Evolutionary conservation across 2,113 vertebrate species (phyloP), one percentile per base, ranked within the genome.

Genomic region (Pleuronectes platessa): DNA sequence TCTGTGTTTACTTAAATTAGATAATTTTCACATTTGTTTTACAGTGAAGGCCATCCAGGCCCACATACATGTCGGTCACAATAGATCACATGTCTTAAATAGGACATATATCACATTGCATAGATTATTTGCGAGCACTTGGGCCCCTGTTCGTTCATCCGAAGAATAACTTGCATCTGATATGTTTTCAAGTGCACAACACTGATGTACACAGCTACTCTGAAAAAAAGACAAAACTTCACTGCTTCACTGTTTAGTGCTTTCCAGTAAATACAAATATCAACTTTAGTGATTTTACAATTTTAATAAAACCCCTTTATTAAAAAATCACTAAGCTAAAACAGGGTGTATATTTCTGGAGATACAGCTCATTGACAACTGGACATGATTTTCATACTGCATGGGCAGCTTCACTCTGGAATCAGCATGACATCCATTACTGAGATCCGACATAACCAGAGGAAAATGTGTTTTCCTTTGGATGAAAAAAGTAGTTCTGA

Each of bases 401-500:
- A 5, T 24, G n/a, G 45, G 47, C 71, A 56, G 66, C 35, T 61
- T 73, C 60, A 54, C 59, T 73, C 27, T 49, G 37, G 71, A 79
- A 31, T 61, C 18, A 17, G n/a, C 47, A 40, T 24, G 42, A 76
- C 68, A 79, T 59, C 60, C 68, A 79, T 82, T 23, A 60, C 68
- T n/a, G 26, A 59, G 45, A 69, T 74, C 78, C 72, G 27, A 62
- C 55, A 58, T n/a, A 51, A 58, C 61, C 56, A 27, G 35, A 3
- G 64, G 21, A 74, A 83, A 86, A 76, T 49, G 42, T 45, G 42
- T 72, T 68, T 78, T 76, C 49, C 60, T 72, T 68, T 83, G 61
- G 20, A 24, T 15, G 2, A 21, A 61, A 59, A 42, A 59, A 53
- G 7, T 11, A 21, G 55, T n/a, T 24, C 56, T 55, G 66, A 80